These are phyloP conservation scores for Coenonympha glycerion DNA, from an alignment of 2,888 invertebrate species.

Conservation along the genomic window DNA sequence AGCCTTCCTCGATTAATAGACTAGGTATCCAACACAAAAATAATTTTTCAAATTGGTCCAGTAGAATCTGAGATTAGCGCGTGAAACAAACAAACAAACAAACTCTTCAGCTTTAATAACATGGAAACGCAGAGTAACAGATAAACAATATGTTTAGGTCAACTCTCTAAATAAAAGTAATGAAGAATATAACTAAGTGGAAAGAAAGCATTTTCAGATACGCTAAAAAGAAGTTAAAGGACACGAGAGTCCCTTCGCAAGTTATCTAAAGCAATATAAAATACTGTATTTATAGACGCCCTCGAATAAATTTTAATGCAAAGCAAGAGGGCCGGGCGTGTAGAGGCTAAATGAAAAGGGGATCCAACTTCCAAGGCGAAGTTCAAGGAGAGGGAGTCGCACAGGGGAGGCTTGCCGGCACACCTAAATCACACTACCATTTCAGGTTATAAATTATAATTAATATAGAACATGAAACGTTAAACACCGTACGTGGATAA, in stretches of 20 bases:
- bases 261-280: not conserved
- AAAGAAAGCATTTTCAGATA: too few relatives aligned
- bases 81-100: too few relatives aligned
- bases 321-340: conserved; percentile 19
- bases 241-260: not conserved
- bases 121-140: too few relatives aligned
- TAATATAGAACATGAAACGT: not conserved
- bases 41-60: too few relatives aligned
- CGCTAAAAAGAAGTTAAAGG: not conserved
- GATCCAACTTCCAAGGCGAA: conserved; percentile 26
- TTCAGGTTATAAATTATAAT: conserved; percentile 30
- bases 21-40: too few relatives aligned
- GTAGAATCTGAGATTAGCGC: too few relatives aligned
- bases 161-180: too few relatives aligned
- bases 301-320: not conserved
- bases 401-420: conserved; percentile 18
- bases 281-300: conserved; percentile 1
- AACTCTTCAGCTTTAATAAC: too few relatives aligned
- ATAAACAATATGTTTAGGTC: too few relatives aligned
- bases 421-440: conserved; percentile 10
- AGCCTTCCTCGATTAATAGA: too few relatives aligned
- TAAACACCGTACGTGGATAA: not conserved
- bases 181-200: too few relatives aligned
- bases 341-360: conserved; percentile 18
- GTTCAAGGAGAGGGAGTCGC: conserved; percentile 30